Evolutionary conservation across 2,113 vertebrate genomes (phyloP).

Genomic region (Triplophysa rosa): DNA sequence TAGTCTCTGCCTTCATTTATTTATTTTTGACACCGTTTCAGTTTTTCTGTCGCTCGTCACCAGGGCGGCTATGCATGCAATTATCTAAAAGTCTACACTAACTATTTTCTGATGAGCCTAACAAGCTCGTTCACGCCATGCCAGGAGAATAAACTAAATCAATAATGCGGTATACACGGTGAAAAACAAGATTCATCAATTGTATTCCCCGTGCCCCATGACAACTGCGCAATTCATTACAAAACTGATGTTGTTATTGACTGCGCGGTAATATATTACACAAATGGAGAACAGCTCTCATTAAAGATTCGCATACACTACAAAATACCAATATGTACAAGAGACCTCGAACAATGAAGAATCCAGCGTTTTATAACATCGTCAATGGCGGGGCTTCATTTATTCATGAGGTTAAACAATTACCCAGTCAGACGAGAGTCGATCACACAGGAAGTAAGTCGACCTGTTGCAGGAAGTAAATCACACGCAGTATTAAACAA

Average conservation of each 20-base stretch:
- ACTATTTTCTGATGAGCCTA: background rate
- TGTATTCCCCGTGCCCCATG: constrained; percentile 13
- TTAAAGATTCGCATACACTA: constrained; percentile 14
- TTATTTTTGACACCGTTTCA: too few species aligned
- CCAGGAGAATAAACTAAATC: constrained; percentile 16
- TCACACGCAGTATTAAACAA: constrained; percentile 63
- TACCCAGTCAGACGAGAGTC: constrained; percentile 3
- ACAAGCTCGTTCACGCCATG: background rate
- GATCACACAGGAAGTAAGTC: background rate
- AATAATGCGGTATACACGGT: constrained; percentile 7
- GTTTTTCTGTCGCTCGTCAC: too few species aligned
- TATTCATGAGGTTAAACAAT: constrained; percentile 45
- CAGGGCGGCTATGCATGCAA: background rate
- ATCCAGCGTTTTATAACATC: background rate
- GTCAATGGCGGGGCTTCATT: constrained; percentile 1
- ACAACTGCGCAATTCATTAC: constrained; percentile 29
- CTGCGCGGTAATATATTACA: constrained; percentile 33
- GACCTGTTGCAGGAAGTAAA: constrained; percentile 35
- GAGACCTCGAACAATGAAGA: constrained; percentile 7
- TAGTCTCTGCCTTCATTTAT: too few species aligned
- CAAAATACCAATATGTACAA: constrained; percentile 4
- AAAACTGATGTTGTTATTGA: constrained; percentile 37
- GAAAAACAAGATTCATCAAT: constrained; percentile 42
- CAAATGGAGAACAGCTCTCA: constrained; percentile 39
- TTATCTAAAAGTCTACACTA: background rate